A percentile compares a stretch with the other conserved stretches of the same genome.
These are phyloP conservation scores for Machimus atricapillus DNA, from an alignment of 2,888 invertebrate genomes.

Conservation along the genomic window DNA sequence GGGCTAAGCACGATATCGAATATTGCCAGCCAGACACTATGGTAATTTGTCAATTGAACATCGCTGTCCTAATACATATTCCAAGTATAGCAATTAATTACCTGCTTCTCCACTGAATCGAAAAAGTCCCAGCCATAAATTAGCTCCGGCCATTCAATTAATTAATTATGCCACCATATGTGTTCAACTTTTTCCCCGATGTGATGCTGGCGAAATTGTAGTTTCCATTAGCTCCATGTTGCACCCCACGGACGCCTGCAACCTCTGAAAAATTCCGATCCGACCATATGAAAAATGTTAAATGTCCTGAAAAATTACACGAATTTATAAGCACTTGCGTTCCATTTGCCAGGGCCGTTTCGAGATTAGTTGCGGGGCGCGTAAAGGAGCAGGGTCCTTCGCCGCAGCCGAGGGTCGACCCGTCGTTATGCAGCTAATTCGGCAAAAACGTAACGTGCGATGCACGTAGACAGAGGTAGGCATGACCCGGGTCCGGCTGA, in stretches of 20 bases:
- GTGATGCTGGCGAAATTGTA: neutral
- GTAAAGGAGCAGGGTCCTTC: neutral
- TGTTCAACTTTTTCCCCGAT: slow-evolving; percentile 21
- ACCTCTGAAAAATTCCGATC: neutral
- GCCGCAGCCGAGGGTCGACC: neutral
- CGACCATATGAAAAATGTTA: slow-evolving; percentile 43
- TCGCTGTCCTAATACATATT: slow-evolving; percentile 16
- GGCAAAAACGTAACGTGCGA: neutral
- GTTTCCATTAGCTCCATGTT: slow-evolving; percentile 9
- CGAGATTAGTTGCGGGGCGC: slow-evolving; percentile 40
- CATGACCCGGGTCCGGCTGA: neutral
- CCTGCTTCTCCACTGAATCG: slow-evolving; percentile 25
- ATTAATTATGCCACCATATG: slow-evolving; percentile 37
- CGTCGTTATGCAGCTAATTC: neutral
- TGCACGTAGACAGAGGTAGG: neutral
- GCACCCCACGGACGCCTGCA: neutral
- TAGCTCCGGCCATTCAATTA: slow-evolving; percentile 36
- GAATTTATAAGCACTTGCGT: slow-evolving; percentile 43
- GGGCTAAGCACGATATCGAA: neutral
- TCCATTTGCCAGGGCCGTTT: slow-evolving; percentile 36
- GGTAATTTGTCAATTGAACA: neutral
- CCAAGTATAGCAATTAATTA: slow-evolving; percentile 14
- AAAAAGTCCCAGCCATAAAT: slow-evolving; percentile 35
- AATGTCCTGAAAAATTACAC: slow-evolving; percentile 47
- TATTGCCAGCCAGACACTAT: neutral